Evolutionary conservation across 2,797 vertebrate genomes (phyloP), one percentile per base, ranked within the genome.

Genomic region (Xenopus petersii): DNA sequence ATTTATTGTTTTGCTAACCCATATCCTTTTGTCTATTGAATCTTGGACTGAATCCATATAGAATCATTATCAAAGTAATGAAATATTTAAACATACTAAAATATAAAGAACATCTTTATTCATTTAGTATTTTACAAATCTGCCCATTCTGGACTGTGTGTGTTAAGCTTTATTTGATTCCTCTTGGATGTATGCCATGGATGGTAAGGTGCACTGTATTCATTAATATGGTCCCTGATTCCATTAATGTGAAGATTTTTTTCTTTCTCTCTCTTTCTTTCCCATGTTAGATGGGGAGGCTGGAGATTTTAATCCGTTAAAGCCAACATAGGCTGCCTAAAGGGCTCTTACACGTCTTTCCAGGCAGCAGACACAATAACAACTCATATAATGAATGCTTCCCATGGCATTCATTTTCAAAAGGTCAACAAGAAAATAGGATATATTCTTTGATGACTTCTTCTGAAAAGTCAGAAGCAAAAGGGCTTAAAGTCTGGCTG

Each of bases 391-490:
- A 80, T 47, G 47, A 64, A 5, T 47, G 70, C 72, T 80, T 55
- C 42, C 80, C 70, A 75, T 77, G 46, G 21, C 59, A 26, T 51
- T 51, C 72, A 66, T 66, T 42, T 42, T 54, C 33, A 56, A 81
- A 79, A 80, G 74, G 75, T 81, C 79, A 80, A 81, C 73, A 77
- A 76, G 59, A 75, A 70, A 79, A 59, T 73, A 58, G 10, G 67
- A 54, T 56, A 55, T 55, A 62, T 80, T 80, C 75, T 83, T 79
- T 81, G 48, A 64, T 60, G 21, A 79, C 68, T 21, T 73, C 51
- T 67, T 58, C 64, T 67, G 48, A 77, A 17, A 8, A 2, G 0
- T 70, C 80, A 64, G 46, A 81, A 60, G 74, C 60, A 60, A 74
- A 56, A 64, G 17, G 59, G 68, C 75, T 73, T 49, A 81, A 81